phyloP scores from a whole-genome alignment of 1,140 invertebrate species.

The Ericerus pela region DNA sequence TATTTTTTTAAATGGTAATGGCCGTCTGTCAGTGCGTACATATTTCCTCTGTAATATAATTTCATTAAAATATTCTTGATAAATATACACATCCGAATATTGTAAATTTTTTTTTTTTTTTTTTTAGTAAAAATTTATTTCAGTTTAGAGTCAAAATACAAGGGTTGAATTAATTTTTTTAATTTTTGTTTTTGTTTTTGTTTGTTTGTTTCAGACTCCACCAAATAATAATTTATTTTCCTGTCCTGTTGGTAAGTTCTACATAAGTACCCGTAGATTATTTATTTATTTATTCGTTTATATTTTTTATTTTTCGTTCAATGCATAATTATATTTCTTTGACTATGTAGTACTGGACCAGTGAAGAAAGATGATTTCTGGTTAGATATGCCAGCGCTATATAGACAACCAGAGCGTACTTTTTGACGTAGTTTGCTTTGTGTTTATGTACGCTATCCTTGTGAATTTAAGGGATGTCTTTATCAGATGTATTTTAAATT shows the following conservation, averaged over 20 bases:
- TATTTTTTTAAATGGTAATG: conserved; percentile 1
- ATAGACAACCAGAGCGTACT: too few relatives aligned
- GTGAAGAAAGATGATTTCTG: too few relatives aligned
- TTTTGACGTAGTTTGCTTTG: too few relatives aligned
- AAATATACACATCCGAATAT: not conserved
- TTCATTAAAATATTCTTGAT: not conserved
- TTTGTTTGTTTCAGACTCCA: conserved; percentile 4
- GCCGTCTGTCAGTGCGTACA: not conserved
- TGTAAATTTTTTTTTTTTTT: not conserved
- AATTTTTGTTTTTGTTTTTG: not conserved
- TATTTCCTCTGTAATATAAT: not conserved
- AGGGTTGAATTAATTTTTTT: not conserved
- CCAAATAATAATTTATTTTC: conserved; percentile 5
- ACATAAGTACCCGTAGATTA: not conserved
- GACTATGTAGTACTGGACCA: too few relatives aligned
- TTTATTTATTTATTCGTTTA: not conserved
- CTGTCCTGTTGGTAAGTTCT: conserved; percentile 3
- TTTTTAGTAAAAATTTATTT: not conserved
- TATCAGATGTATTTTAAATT: too few relatives aligned
- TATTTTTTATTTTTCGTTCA: too few relatives aligned
- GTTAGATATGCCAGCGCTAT: too few relatives aligned
- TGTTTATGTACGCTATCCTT: too few relatives aligned
- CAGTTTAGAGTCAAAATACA: not conserved
- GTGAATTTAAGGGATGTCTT: too few relatives aligned
- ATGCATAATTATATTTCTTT: too few relatives aligned